A percentile compares a stretch with the other conserved stretches of the same genome.
Conservation (phyloP, 35 echinoderm and acorn worm species). For the Diadema setosum region DNA sequence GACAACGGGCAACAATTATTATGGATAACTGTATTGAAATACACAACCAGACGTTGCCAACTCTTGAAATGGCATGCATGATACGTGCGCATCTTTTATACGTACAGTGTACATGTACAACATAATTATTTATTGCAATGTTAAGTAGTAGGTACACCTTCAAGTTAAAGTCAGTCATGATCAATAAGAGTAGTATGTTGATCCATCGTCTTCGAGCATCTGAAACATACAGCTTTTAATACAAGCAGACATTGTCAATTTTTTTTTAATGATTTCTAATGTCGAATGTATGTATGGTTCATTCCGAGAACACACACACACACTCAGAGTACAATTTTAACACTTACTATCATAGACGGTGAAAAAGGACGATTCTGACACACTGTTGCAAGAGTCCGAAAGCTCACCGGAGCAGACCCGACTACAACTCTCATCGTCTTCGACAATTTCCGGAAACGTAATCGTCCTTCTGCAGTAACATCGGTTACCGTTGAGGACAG, state of each 20-base stretch:
- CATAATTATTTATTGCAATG: too few species aligned
- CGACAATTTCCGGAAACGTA: not conserved
- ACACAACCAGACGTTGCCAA: too few species aligned
- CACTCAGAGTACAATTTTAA: not conserved
- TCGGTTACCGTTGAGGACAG: not conserved
- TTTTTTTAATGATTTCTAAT: not conserved
- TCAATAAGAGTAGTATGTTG: not conserved
- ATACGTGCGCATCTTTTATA: too few species aligned
- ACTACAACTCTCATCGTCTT: not conserved
- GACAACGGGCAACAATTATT: too few species aligned
- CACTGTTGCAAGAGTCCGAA: not conserved
- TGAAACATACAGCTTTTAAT: not conserved
- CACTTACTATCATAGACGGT: not conserved
- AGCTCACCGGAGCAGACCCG: not conserved
- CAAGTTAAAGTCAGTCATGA: not conserved
- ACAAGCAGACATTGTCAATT: not conserved
- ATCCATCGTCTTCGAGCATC: not conserved
- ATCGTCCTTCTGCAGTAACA: not conserved
- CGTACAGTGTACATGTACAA: too few species aligned
- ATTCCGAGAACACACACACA: not conserved
- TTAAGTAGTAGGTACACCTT: too few species aligned
- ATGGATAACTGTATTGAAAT: too few species aligned
- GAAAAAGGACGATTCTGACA: not conserved
- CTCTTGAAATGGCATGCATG: too few species aligned
- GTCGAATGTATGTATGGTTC: not conserved